phyloP scores from a whole-genome alignment of 1,140 invertebrate species.

The Drosophila simulans region DNA sequence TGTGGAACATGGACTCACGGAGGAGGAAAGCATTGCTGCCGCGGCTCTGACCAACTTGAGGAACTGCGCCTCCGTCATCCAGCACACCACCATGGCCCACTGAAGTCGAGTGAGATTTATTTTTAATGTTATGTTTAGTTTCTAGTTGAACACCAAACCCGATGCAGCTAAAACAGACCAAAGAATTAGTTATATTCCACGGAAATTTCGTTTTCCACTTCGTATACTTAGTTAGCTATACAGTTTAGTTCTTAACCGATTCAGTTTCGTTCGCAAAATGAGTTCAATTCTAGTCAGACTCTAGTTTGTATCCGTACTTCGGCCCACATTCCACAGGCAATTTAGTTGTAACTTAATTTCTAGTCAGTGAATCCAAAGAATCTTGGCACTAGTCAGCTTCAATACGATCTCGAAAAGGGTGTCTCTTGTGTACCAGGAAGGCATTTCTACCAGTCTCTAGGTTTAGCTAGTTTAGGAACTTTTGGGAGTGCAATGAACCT shows the following conservation, averaged over 20 bases:
- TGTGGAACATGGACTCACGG: constrained; percentile 77
- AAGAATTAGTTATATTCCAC: constrained; percentile 66
- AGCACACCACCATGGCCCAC: constrained; percentile 83
- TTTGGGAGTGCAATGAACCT: constrained; percentile 42
- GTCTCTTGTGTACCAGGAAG: no score
- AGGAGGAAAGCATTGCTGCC: constrained; percentile 84
- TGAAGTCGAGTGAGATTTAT: constrained; percentile 59
- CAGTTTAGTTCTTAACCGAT: constrained; percentile 45
- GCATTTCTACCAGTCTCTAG: constrained; percentile 54
- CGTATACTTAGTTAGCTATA: constrained; percentile 48
- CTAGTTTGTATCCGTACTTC: constrained; percentile 54
- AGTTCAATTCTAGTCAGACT: constrained; percentile 68
- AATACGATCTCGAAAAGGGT: constrained; percentile 53
- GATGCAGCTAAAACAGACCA: constrained; percentile 76
- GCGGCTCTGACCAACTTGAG: constrained; percentile 81
- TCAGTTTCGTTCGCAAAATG: constrained; percentile 42
- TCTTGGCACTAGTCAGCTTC: constrained; percentile 71
- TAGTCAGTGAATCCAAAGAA: constrained; percentile 48
- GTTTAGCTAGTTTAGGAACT: constrained; percentile 18
- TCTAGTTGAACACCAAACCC: constrained; percentile 18
- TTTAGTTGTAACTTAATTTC: constrained; percentile 43
- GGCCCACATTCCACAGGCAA: constrained; percentile 47
- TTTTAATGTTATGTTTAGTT: constrained; percentile 66
- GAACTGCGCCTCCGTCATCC: constrained; percentile 83
- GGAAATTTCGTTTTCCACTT: constrained; percentile 34